Evolutionary conservation across 2,888 invertebrate genomes (phyloP), one percentile per base, ranked within the genome.

Genomic region (Tortricodes alternella): DNA sequence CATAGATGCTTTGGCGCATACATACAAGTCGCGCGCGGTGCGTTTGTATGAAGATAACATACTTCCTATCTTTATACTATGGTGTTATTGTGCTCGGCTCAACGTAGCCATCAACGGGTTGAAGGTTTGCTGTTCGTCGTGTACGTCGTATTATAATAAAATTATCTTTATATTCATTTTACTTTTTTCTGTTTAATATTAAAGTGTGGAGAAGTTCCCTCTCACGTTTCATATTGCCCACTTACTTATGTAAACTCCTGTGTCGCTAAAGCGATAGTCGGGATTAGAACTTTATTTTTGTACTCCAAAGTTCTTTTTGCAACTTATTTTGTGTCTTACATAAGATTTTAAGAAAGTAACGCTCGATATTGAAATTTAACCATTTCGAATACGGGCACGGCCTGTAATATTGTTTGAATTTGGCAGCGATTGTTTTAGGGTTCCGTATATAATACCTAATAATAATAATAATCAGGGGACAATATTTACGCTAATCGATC

Each of bases 361-460:
- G 11, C 18, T 38, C 18, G 18, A 29, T 49, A 49, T 49, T 49
- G 38, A 39, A 49, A 49, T 39, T 35, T 38, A 18, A 6, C 9
- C 29, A 38, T 29, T 38, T 29, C 11, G 18, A 34, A 23, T 19
- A 32, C 46, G 32, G 19, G 19, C 19, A 13, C 35, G 11, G 34
- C 29, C n/a, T 5, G 35, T 35, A 15, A 49, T 38, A 49, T 19
- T 21, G 27, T 13, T 21, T 7, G 49, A 43, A 29, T 43, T 39
- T 29, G 38, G 49, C 37, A 7, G 27, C 19, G 38, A 39, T 39
- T 29, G 49, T 49, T 49, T 49, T 48, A 29, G 43, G 43, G 43
- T 43, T 27, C 27, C n/a, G n/a, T n/a, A n/a, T n/a, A n/a, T n/a
- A n/a, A n/a, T n/a, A n/a, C n/a, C n/a, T n/a, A n/a, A n/a, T n/a